Conservation (phyloP, 2,113 vertebrate species). For the Suncus etruscus region DNA sequence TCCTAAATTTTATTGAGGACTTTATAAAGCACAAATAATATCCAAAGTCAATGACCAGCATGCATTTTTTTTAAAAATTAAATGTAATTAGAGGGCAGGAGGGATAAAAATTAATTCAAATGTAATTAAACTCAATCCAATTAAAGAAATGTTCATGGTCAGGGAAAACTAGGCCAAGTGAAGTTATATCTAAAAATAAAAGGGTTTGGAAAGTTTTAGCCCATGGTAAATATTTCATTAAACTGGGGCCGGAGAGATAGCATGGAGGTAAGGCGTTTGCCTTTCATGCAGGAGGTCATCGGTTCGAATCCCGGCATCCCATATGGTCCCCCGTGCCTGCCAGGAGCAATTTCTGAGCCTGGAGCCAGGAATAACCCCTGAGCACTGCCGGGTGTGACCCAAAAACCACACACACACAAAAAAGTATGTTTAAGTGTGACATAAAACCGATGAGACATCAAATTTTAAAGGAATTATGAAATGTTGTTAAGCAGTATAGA, state of each 20-base stretch:
- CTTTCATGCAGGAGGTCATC: too few relatives aligned
- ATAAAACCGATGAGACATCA: constrained; percentile 4
- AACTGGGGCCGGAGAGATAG: too few relatives aligned
- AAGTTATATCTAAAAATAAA: constrained; percentile 49
- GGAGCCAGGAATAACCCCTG: too few relatives aligned
- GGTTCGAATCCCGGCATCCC: too few relatives aligned
- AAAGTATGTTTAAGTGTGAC: constrained; percentile 27
- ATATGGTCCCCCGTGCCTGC: too few relatives aligned
- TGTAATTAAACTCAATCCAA: not conserved
- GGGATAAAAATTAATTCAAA: too few relatives aligned
- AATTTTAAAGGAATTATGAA: constrained; percentile 62
- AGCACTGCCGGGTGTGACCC: too few relatives aligned
- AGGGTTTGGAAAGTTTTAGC: constrained; percentile 34
- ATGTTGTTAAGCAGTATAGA: constrained; percentile 48
- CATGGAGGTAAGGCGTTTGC: too few relatives aligned
- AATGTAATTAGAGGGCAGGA: too few relatives aligned
- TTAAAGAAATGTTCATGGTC: not conserved
- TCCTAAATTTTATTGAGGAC: not conserved
- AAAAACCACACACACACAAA: too few relatives aligned
- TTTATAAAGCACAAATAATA: constrained; percentile 40
- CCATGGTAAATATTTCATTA: constrained; percentile 24
- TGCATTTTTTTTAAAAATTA: not conserved
- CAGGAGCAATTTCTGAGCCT: too few relatives aligned
- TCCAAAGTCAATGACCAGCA: not conserved
- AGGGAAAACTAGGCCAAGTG: constrained; percentile 21